These are phyloP conservation scores for Drosophila athabasca DNA, from an alignment of 1,140 invertebrate genomes.

Conservation along the genomic window DNA sequence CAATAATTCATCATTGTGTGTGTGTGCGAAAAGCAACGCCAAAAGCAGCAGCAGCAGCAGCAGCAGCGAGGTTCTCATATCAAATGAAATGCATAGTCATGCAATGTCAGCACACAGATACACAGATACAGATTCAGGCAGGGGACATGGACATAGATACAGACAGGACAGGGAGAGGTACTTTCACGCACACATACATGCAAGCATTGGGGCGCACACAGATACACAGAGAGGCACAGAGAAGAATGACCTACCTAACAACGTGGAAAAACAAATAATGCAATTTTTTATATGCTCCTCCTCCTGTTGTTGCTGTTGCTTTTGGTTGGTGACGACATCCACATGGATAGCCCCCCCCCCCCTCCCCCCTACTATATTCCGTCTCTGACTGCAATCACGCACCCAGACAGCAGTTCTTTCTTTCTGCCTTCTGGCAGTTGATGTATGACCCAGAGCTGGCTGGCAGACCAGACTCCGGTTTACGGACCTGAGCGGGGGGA, in stretches of 20 bases:
- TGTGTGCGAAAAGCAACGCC: conserved; percentile 1
- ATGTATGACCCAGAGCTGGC: conserved; percentile 51
- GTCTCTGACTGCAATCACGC: conserved; percentile 46
- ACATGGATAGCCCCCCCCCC: conserved; percentile 3
- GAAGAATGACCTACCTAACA: conserved; percentile 30
- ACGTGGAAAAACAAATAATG: conserved; percentile 71
- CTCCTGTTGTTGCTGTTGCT: background rate
- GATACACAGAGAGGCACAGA: conserved; percentile 19
- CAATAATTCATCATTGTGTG: conserved; percentile 70
- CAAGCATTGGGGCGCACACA: conserved; percentile 4
- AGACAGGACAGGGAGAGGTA: too few relatives aligned
- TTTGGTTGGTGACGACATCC: conserved; percentile 60
- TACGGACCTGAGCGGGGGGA: background rate
- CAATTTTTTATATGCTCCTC: conserved; percentile 57
- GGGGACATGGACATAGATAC: too few relatives aligned
- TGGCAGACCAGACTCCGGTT: background rate
- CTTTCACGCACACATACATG: too few relatives aligned
- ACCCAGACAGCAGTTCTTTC: conserved; percentile 1
- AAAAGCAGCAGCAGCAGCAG: background rate
- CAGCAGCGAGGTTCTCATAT: conserved; percentile 43
- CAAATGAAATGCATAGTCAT: conserved; percentile 79
- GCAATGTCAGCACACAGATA: conserved; percentile 42
- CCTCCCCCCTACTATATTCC: conserved; percentile 1
- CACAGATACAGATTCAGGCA: conserved; percentile 9
- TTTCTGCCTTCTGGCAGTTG: conserved; percentile 42